These are phyloP conservation scores for Gavialis gangeticus DNA, from an alignment of 2,113 vertebrate genomes.

Conservation along the genomic window DNA sequence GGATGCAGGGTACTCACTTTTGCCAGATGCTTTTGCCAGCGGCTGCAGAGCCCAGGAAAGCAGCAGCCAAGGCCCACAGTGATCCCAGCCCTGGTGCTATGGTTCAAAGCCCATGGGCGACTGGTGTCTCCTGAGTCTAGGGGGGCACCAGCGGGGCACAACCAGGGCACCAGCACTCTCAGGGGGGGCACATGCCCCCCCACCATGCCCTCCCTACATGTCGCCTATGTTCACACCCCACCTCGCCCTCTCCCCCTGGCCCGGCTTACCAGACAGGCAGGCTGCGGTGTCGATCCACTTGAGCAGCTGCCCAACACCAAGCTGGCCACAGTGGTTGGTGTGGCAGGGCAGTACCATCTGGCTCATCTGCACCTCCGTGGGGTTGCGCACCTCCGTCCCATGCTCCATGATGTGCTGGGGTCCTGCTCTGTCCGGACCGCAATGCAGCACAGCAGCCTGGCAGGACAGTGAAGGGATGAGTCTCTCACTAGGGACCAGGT, in stretches of 20 bases:
- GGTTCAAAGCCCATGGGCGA: too few relatives aligned
- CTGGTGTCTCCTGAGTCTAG: too few relatives aligned
- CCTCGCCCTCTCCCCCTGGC: not conserved
- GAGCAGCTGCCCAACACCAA: constrained; percentile 93
- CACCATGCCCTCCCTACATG: not conserved
- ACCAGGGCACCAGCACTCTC: not conserved
- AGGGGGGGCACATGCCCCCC: not conserved
- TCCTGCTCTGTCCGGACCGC: too few relatives aligned
- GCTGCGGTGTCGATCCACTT: constrained; percentile 98
- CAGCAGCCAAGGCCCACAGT: too few relatives aligned
- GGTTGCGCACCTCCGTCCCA: constrained; percentile 72
- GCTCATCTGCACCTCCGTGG: constrained; percentile 96
- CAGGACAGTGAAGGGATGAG: too few relatives aligned
- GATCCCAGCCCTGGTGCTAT: not conserved
- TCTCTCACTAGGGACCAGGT: too few relatives aligned
- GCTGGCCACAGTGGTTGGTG: constrained; percentile 90
- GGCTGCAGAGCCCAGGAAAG: too few relatives aligned
- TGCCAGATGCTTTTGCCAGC: too few relatives aligned
- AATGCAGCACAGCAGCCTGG: too few relatives aligned
- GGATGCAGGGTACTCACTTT: too few relatives aligned
- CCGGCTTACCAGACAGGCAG: constrained; percentile 91
- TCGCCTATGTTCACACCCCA: not conserved
- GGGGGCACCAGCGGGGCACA: too few relatives aligned
- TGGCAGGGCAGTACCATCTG: constrained; percentile 96
- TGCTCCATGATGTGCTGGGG: too few relatives aligned